Evolutionary conservation across 2,797 vertebrate genomes (phyloP).

Genomic region (Linurgus olivaceus): DNA sequence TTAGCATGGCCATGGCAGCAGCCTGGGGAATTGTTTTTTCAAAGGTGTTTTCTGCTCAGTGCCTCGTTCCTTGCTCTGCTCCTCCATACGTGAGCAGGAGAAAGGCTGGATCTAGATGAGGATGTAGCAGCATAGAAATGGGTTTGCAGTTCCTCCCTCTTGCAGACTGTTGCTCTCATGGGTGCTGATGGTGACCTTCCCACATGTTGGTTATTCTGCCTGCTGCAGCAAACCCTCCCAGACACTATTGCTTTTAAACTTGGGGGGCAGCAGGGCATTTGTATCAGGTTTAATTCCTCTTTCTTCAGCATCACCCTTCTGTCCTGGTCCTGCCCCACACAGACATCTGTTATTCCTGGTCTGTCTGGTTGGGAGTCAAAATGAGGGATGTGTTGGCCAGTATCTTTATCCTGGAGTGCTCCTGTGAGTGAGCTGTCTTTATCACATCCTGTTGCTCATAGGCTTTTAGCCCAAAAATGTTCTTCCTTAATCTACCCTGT

Average conservation of each 20-base stretch:
- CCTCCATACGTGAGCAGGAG: background rate
- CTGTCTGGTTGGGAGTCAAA: background rate
- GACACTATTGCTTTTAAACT: background rate
- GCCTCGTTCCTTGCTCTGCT: rapidly evolving
- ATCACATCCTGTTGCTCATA: rapidly evolving
- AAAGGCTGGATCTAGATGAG: background rate
- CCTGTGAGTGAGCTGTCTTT: background rate
- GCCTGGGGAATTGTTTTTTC: background rate
- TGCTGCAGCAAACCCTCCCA: background rate
- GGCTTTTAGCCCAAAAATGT: background rate
- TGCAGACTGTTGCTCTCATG: background rate
- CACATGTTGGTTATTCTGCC: background rate
- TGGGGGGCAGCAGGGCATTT: rapidly evolving
- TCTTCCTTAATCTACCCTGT: background rate
- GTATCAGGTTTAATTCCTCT: background rate
- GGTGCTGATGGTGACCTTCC: background rate
- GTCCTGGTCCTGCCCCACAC: background rate
- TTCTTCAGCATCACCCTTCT: background rate
- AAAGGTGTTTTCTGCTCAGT: background rate
- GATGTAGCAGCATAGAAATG: background rate
- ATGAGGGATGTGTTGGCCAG: background rate
- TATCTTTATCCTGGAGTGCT: background rate
- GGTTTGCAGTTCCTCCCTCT: background rate
- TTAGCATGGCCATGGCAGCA: rapidly evolving
- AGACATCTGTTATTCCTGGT: background rate